Percentiles rank a stretch among this genome's conserved stretches.
phyloP scores from a whole-genome alignment of 30 jellyfish, hydroid and myxozoan genomes.

The Euphysa ruthae region DNA sequence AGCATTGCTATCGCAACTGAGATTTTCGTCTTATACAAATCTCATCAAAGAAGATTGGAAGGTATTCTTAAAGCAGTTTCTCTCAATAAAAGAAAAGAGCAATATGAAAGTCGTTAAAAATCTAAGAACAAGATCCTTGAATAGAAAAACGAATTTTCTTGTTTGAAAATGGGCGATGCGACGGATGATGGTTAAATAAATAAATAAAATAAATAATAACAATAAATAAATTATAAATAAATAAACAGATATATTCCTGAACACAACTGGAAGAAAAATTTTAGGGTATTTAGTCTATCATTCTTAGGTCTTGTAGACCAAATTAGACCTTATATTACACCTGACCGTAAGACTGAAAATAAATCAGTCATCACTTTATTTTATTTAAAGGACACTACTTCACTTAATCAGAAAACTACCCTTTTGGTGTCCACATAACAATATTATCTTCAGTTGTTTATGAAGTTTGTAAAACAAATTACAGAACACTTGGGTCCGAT shows the following conservation, averaged over 20 bases:
- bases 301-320: not conserved
- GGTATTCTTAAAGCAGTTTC: too few relatives aligned
- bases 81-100: too few relatives aligned
- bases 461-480: conserved; percentile 4
- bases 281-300: not conserved
- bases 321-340: not conserved
- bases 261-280: not conserved
- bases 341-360: not conserved
- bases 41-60: too few relatives aligned
- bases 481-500: conserved; percentile 6
- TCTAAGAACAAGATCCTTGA: too few relatives aligned
- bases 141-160: too few relatives aligned
- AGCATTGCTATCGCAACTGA: too few relatives aligned
- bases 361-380: not conserved
- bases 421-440: not conserved
- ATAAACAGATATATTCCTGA: not conserved
- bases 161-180: not conserved
- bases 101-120: too few relatives aligned
- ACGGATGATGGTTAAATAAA: not conserved
- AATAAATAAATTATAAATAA: too few relatives aligned
- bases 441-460: not conserved
- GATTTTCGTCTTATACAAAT: too few relatives aligned
- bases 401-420: not conserved
- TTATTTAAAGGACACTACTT: conserved; percentile 12
- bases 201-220: too few relatives aligned